Evolutionary conservation across 2,888 invertebrate genomes (phyloP).

Genomic region (Andricus quercusramuli): DNA sequence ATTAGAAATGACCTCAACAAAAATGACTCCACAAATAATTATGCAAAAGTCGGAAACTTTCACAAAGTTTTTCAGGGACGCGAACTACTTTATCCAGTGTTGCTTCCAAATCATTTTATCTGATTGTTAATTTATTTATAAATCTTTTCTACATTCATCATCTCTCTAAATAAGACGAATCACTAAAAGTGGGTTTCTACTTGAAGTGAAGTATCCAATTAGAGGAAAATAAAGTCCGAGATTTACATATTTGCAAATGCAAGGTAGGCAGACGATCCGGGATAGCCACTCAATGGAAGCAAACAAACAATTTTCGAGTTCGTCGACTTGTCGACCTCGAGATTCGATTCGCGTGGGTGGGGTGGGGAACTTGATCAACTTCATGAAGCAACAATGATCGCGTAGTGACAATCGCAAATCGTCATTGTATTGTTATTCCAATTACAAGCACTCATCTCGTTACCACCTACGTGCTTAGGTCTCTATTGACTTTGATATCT

Average conservation of each 20-base stretch:
- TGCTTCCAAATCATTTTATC: not conserved
- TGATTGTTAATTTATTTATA: conserved; percentile 2
- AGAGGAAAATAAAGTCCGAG: conserved; percentile 35
- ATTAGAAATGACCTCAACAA: not conserved
- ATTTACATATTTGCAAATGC: conserved; percentile 39
- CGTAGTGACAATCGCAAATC: conserved; percentile 58
- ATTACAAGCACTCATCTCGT: conserved; percentile 48
- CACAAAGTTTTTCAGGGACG: not conserved
- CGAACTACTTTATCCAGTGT: not conserved
- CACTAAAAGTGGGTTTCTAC: conserved; percentile 23
- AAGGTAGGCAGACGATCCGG: conserved; percentile 36
- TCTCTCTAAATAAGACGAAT: conserved; percentile 27
- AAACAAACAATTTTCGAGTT: conserved; percentile 39
- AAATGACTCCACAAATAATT: not conserved
- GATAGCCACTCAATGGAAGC: conserved; percentile 26
- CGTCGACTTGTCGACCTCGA: conserved; percentile 38
- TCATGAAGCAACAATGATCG: conserved; percentile 49
- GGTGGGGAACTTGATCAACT: conserved; percentile 49
- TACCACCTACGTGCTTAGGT: conserved; percentile 52
- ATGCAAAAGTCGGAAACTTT: not conserved
- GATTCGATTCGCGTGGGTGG: conserved; percentile 49
- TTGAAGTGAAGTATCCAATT: conserved; percentile 39
- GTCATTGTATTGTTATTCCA: conserved; percentile 50
- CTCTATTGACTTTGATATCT: conserved; percentile 53
- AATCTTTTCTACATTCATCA: not conserved